These are phyloP conservation scores for Erebia aethiops DNA, from an alignment of 2,888 invertebrate genomes.

Conservation along the genomic window DNA sequence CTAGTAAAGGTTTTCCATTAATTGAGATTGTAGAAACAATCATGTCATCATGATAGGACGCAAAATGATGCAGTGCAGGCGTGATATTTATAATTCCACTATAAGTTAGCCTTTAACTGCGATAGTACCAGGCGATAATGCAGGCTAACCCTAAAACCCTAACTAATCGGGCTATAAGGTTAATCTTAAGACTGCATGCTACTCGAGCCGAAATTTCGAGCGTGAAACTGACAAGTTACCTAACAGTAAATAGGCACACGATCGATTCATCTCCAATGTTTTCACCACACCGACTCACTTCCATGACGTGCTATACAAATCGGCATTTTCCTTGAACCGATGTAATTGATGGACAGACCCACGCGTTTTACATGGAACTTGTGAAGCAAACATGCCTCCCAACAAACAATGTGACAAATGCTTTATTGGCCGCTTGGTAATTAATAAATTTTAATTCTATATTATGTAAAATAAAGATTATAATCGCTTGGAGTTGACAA, in stretches of 20 bases:
- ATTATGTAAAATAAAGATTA: slow-evolving; percentile 33
- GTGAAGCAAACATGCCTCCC: slow-evolving; percentile 43
- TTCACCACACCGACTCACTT: background rate
- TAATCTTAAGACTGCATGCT: too few species aligned
- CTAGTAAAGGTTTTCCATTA: background rate
- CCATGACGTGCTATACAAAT: slow-evolving; percentile 24
- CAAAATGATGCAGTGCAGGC: background rate
- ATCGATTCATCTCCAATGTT: background rate
- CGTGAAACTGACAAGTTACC: too few species aligned
- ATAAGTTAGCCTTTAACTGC: too few species aligned
- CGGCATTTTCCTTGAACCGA: slow-evolving; percentile 38
- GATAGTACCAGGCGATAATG: too few species aligned
- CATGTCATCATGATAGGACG: slow-evolving; percentile 12
- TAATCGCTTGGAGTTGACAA: slow-evolving; percentile 36
- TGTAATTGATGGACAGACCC: slow-evolving; percentile 43
- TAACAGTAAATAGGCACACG: background rate
- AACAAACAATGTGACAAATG: slow-evolving; percentile 43
- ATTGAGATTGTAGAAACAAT: background rate
- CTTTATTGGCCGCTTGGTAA: slow-evolving; percentile 30
- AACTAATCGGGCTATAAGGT: too few species aligned
- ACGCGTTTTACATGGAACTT: slow-evolving; percentile 41
- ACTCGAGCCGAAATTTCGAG: too few species aligned
- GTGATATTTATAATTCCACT: too few species aligned
- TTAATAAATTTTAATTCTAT: slow-evolving; percentile 36
- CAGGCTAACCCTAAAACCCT: too few species aligned